Evolutionary conservation across 2,888 invertebrate genomes (phyloP).

Genomic region (Patella ulyssiponensis): DNA sequence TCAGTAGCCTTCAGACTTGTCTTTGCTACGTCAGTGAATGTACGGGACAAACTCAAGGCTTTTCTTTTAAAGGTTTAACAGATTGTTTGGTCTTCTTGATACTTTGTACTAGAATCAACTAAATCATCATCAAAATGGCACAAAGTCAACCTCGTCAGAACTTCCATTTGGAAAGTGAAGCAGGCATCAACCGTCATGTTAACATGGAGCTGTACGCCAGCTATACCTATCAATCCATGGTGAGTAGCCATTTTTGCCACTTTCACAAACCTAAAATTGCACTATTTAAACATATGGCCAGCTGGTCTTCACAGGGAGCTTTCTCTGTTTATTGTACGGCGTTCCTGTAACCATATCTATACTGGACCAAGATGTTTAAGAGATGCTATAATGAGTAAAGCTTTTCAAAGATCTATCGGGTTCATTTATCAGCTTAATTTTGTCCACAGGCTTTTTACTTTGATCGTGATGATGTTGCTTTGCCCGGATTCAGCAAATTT

Average conservation of each 20-base stretch:
- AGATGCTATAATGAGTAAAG: no score
- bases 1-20: conserved; percentile 39
- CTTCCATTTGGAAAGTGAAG: conserved; percentile 69
- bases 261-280: no score
- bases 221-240: conserved; percentile 71
- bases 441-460: conserved; percentile 80
- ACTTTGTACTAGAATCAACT: neutral
- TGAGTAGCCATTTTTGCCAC: conserved; percentile 43
- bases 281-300: no score
- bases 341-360: no score
- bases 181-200: conserved; percentile 71
- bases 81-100: neutral
- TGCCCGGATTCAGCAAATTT: conserved; percentile 77
- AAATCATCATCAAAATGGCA: conserved; percentile 56
- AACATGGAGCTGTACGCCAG: conserved; percentile 72
- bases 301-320: no score
- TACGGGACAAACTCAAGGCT: conserved; percentile 58
- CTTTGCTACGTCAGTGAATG: conserved; percentile 72
- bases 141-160: conserved; percentile 71
- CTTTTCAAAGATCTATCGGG: no score
- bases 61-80: neutral
- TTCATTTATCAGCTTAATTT: no score
- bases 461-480: conserved; percentile 85
- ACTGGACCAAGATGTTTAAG: no score
- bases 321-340: no score